phyloP scores from a whole-genome alignment of 2,797 vertebrate species.

The Phrynocephalus guinanensis region DNA sequence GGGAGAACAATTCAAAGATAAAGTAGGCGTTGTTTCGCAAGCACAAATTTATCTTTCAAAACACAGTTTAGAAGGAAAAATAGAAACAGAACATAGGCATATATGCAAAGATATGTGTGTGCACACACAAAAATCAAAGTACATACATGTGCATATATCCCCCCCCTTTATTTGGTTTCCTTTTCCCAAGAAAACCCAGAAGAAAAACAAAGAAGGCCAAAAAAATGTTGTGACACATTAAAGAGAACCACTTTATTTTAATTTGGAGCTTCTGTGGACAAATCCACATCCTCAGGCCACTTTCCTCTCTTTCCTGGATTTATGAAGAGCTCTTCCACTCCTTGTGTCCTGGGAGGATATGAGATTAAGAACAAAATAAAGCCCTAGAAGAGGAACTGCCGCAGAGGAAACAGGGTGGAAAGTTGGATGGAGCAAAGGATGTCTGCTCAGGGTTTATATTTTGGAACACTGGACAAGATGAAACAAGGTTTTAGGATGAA shows the following conservation, averaged over 20 bases:
- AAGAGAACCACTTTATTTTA: too few species aligned
- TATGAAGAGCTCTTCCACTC: too few species aligned
- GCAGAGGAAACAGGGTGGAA: conserved; percentile 46
- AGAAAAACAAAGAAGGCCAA: background rate
- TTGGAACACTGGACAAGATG: conserved; percentile 7
- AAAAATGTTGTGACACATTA: background rate
- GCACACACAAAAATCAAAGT: too few species aligned
- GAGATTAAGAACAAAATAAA: conserved; percentile 64
- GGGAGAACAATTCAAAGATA: conserved; percentile 60
- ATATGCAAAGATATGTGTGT: background rate
- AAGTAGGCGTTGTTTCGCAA: conserved; percentile 41
- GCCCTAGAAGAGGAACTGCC: conserved; percentile 51
- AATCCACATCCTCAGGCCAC: background rate
- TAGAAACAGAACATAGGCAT: background rate
- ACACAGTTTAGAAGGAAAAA: background rate
- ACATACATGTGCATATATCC: too few species aligned
- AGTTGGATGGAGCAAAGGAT: conserved; percentile 39
- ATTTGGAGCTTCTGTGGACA: too few species aligned
- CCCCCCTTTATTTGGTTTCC: too few species aligned
- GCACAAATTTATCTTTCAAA: background rate
- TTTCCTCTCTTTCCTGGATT: background rate
- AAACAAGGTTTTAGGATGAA: background rate
- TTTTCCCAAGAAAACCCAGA: too few species aligned
- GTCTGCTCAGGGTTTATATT: conserved; percentile 42
- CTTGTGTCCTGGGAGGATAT: conserved; percentile 58